phyloP scores from a whole-genome alignment of 2,888 invertebrate species.

The Blera fallax region DNA sequence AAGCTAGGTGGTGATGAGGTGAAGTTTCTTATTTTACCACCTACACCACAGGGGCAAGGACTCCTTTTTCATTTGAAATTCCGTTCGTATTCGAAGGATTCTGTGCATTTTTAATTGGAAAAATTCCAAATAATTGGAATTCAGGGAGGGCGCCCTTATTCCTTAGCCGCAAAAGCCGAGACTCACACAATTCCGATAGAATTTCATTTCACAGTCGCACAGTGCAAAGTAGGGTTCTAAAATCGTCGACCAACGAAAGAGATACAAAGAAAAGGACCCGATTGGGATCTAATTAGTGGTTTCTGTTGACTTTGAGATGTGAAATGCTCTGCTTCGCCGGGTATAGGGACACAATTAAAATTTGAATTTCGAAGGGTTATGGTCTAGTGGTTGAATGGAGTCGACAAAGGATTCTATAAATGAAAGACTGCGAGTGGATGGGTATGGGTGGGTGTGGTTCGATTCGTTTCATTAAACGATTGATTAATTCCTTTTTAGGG shows the following conservation, averaged over 20 bases:
- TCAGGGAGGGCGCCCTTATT: constrained; percentile 45
- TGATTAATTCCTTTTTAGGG: constrained; percentile 29
- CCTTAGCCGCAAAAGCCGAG: constrained; percentile 30
- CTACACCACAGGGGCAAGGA: background rate
- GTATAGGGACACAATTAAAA: constrained; percentile 61
- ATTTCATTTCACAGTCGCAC: constrained; percentile 42
- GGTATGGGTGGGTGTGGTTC: constrained; percentile 9
- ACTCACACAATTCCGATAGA: constrained; percentile 27
- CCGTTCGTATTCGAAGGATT: constrained; percentile 25
- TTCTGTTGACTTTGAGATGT: constrained; percentile 67
- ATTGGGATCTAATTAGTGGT: constrained; percentile 69
- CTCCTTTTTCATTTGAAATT: background rate
- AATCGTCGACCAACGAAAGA: constrained; percentile 4
- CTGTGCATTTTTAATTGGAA: constrained; percentile 68
- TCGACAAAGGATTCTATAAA: constrained; percentile 49
- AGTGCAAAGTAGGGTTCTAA: background rate
- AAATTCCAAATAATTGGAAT: constrained; percentile 68
- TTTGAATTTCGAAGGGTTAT: constrained; percentile 46
- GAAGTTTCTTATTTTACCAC: background rate
- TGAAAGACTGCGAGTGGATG: background rate
- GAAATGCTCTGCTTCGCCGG: constrained; percentile 1
- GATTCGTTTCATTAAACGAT: constrained; percentile 57
- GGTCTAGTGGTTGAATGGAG: constrained; percentile 41
- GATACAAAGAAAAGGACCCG: constrained; percentile 1
- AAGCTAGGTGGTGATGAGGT: background rate